These are phyloP conservation scores for Hoplostethus atlanticus DNA, from an alignment of 2,797 vertebrate species.

Conservation along the genomic window DNA sequence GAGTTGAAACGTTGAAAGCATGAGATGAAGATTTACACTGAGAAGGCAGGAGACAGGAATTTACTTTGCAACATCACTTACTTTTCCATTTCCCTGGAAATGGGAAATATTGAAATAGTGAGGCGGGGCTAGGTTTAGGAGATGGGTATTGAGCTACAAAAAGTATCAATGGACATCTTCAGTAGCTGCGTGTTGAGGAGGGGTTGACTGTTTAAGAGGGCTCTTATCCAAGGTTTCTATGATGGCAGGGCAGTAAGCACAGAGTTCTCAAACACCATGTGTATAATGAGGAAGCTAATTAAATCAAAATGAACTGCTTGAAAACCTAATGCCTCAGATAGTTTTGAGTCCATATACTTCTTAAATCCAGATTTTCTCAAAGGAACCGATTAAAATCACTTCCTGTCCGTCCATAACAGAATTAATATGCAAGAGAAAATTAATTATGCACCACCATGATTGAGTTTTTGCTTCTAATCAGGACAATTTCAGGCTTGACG, in stretches of 20 bases:
- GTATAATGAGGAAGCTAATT: constrained; percentile 43
- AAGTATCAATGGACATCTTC: constrained; percentile 15
- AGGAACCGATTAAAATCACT: constrained; percentile 73
- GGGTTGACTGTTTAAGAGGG: constrained; percentile 17
- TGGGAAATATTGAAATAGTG: constrained; percentile 53
- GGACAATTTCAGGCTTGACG: constrained; percentile 87
- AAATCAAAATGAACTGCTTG: constrained; percentile 30
- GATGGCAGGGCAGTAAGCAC: constrained; percentile 32
- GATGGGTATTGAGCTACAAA: constrained; percentile 28
- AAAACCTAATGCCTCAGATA: constrained; percentile 24
- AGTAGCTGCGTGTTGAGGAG: not conserved
- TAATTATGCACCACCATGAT: constrained; percentile 82
- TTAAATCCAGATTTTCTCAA: constrained; percentile 58
- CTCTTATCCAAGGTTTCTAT: constrained; percentile 32
- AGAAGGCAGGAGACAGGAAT: constrained; percentile 57
- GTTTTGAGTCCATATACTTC: constrained; percentile 29
- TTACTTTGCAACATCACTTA: constrained; percentile 52
- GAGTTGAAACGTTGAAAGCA: constrained; percentile 62
- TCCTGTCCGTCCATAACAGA: constrained; percentile 71
- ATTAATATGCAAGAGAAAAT: constrained; percentile 82
- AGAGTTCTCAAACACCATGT: constrained; percentile 25
- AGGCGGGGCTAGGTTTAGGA: constrained; percentile 11
- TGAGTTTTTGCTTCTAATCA: constrained; percentile 85
- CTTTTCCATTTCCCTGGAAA: constrained; percentile 10
- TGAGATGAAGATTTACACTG: constrained; percentile 67